phyloP scores from a whole-genome alignment of 2,113 vertebrate genomes.

The Apus apus region DNA sequence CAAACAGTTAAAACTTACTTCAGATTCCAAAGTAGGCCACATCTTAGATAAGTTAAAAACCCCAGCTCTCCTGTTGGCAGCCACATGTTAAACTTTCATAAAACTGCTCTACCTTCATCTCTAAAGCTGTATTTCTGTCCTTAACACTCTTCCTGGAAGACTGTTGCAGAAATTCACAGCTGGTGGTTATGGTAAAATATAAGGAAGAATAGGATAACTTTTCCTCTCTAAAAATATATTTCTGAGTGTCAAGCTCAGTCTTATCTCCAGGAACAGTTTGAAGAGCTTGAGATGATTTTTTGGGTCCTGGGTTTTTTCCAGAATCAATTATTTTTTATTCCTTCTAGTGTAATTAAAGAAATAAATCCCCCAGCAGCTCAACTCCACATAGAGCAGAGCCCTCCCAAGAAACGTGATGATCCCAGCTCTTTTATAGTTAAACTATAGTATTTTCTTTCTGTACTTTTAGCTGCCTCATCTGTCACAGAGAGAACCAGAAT shows the following conservation, averaged over 20 bases:
- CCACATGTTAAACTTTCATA: conserved; percentile 6
- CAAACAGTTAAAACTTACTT: not conserved
- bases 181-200: not conserved
- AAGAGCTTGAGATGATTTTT: conserved; percentile 34
- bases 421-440: not conserved
- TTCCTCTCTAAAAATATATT: not conserved
- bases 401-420: not conserved
- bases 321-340: not conserved
- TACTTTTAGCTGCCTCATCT: not conserved
- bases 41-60: not conserved
- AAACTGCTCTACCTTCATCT: not conserved
- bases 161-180: not conserved
- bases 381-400: not conserved
- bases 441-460: not conserved
- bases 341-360: conserved; percentile 40
- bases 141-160: not conserved
- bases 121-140: conserved; percentile 9
- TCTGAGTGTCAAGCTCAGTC: not conserved
- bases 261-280: conserved; percentile 39
- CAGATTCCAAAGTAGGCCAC: not conserved
- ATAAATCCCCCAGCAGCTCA: conserved; percentile 37
- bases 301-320: not conserved
- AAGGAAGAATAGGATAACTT: not conserved
- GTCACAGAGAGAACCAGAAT: not conserved
- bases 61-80: not conserved